Conservation (phyloP, 2,888 invertebrate species). For the Augochlorella aurata region DNA sequence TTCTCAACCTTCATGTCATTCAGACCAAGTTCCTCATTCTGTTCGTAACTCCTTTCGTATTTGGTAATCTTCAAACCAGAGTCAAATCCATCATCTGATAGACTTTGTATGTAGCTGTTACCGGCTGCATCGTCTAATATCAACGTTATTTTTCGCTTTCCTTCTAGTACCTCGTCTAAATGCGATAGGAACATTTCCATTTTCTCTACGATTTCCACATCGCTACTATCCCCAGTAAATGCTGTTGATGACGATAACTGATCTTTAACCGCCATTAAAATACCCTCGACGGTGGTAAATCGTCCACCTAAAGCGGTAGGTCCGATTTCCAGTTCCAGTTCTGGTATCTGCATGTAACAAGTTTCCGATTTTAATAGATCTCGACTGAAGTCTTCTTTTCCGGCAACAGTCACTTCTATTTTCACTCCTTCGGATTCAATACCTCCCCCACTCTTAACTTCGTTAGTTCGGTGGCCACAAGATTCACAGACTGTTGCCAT, state of each 20-base stretch:
- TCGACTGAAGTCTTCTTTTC: constrained; percentile 91
- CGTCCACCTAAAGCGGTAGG: constrained; percentile 93
- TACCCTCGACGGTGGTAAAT: constrained; percentile 97
- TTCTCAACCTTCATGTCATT: constrained; percentile 98
- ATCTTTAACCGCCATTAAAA: constrained; percentile 89
- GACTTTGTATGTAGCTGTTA: constrained; percentile 95
- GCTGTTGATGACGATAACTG: constrained; percentile 88
- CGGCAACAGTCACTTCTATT: constrained; percentile 89
- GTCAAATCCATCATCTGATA: constrained; percentile 88
- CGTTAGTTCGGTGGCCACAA: constrained; percentile 96
- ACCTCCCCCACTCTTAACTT: constrained; percentile 97
- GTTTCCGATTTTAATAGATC: constrained; percentile 97
- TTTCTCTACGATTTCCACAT: constrained; percentile 83
- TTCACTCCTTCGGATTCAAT: constrained; percentile 91
- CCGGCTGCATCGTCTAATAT: constrained; percentile 98
- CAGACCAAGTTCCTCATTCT: constrained; percentile 97
- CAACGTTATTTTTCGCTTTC: constrained; percentile 87
- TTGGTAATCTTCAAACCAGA: constrained; percentile 88
- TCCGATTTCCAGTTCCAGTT: constrained; percentile 93
- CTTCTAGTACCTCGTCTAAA: constrained; percentile 87
- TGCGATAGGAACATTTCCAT: constrained; percentile 86
- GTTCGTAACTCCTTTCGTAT: constrained; percentile 93
- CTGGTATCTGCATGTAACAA: constrained; percentile 90
- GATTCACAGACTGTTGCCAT: constrained; percentile 97
- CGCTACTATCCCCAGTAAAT: constrained; percentile 89